Conservation (phyloP, 2,888 invertebrate genomes). For the Drosophila tripunctata region DNA sequence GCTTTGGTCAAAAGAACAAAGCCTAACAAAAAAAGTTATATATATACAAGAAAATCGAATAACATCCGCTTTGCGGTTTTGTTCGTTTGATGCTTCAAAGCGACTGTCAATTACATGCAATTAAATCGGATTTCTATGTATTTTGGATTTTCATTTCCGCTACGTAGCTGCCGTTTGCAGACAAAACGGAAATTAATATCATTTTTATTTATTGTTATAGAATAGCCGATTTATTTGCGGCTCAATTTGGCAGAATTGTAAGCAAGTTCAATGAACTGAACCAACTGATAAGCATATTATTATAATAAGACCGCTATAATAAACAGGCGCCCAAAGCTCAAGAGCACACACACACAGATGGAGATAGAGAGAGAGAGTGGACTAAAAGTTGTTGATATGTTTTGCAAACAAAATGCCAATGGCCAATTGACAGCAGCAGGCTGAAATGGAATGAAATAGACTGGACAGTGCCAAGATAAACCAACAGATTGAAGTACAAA, state of each 20-base stretch:
- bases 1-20: not conserved
- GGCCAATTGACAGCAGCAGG: constrained; percentile 70
- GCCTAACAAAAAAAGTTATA: constrained; percentile 14
- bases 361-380: constrained; percentile 29
- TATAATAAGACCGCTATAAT: constrained; percentile 65
- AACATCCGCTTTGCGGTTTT: constrained; percentile 62
- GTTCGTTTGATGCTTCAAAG: constrained; percentile 51
- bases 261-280: constrained; percentile 58
- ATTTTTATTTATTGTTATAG: constrained; percentile 64
- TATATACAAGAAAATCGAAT: too few relatives aligned
- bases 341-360: constrained; percentile 45
- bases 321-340: constrained; percentile 61
- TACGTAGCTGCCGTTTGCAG: constrained; percentile 32
- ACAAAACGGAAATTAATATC: constrained; percentile 72
- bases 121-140: constrained; percentile 65
- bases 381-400: constrained; percentile 73
- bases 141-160: constrained; percentile 66
- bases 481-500: constrained; percentile 66
- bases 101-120: constrained; percentile 72
- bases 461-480: constrained; percentile 48
- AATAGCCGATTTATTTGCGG: constrained; percentile 55
- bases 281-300: constrained; percentile 71
- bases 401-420: constrained; percentile 75
- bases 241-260: constrained; percentile 28
- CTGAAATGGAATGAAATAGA: constrained; percentile 33